Evolutionary conservation across 2,113 vertebrate genomes (phyloP).

Genomic region (Syngnathus typhle): DNA sequence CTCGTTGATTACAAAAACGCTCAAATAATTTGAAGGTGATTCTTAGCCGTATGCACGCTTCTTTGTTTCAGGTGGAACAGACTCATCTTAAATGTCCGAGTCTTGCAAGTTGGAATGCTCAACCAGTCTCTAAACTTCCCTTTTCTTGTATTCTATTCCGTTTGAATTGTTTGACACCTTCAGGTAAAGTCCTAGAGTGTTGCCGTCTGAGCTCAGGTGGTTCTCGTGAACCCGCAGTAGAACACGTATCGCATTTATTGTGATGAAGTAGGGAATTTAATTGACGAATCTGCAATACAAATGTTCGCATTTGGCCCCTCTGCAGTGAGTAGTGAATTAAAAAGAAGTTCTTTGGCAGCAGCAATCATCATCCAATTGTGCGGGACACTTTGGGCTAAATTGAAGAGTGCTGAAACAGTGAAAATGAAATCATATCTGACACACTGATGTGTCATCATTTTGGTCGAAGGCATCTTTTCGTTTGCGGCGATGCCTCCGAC

Average conservation of each 20-base stretch:
- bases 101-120: background rate
- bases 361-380: background rate
- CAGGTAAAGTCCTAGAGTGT: background rate
- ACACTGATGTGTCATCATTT: background rate
- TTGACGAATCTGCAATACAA: background rate
- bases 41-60: background rate
- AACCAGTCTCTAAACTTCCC: background rate
- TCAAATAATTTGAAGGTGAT: background rate
- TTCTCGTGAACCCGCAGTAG: background rate
- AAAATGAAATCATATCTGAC: background rate
- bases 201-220: background rate
- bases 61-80: background rate
- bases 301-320: background rate
- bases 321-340: background rate
- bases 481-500: slow-evolving; percentile 73
- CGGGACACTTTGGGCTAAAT: background rate
- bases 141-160: background rate
- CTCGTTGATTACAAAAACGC: background rate
- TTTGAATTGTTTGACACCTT: background rate
- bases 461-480: slow-evolving; percentile 6
- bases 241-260: background rate
- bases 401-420: background rate
- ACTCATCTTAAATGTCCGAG: background rate
- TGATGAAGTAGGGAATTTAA: background rate
- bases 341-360: background rate